These are phyloP conservation scores for Mya arenaria DNA, from an alignment of 1,140 invertebrate species.

Conservation along the genomic window DNA sequence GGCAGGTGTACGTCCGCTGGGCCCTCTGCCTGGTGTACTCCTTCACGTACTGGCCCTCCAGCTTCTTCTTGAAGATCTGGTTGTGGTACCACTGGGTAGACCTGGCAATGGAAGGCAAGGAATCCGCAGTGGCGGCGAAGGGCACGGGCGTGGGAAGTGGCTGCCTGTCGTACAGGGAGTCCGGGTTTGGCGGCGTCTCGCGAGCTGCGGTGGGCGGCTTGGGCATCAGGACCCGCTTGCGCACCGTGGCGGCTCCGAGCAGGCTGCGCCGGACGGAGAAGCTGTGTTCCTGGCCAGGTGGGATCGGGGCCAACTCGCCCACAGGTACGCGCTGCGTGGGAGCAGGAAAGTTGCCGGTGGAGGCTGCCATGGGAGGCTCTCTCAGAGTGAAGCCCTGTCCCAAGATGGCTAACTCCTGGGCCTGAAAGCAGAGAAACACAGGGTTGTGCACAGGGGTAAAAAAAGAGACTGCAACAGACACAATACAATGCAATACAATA, in stretches of 20 bases:
- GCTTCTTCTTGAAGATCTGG: background rate
- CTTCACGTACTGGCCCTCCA: background rate
- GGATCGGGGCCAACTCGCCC: background rate
- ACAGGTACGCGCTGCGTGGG: background rate
- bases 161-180: background rate
- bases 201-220: too few relatives aligned
- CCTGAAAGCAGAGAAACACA: background rate
- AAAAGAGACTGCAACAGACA: background rate
- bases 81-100: background rate
- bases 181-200: background rate
- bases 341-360: background rate
- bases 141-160: background rate
- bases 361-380: background rate
- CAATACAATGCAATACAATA: background rate
- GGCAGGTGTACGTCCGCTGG: background rate
- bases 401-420: background rate
- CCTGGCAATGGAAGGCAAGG: background rate
- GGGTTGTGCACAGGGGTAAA: background rate
- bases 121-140: background rate
- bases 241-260: background rate
- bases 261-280: background rate
- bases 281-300: background rate
- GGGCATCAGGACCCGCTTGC: background rate
- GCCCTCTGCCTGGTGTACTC: background rate
- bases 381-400: background rate